Evolutionary conservation across 2,113 vertebrate genomes (phyloP), one percentile per base, ranked within the genome.

Genomic region (Hepsetus odoe): DNA sequence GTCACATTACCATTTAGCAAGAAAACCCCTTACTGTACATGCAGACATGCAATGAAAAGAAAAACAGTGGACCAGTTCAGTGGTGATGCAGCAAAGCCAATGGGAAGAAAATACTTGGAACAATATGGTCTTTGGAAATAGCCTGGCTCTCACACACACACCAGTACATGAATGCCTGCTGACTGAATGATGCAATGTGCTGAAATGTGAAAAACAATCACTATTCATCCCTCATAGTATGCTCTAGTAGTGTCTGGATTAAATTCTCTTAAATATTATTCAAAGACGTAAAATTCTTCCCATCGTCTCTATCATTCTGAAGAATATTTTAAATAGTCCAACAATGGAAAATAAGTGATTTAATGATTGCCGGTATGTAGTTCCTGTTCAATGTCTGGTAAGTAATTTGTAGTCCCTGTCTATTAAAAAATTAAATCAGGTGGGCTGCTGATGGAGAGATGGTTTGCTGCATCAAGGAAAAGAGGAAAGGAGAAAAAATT

Each of bases 161-260:
- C 74, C n/a, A n/a, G 53, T 53, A 32, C 32, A 46, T 33, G 77
- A 30, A 77, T 38, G 1, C 46, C 67, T 30, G 58, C 32, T 65
- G 32, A 67, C 32, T 55, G 74, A 68, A 33, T 83, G 82, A 83
- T 83, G 82, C 82, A 80, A 83, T 68, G n/a, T n/a, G n/a, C 74
- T 80, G 82, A 80, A 83, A 83, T 82, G 49, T 74, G 44, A 62
- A 66, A 49, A 51, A 61, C 13, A 51, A 69, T 72, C 5, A 35
- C 42, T 26, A 69, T 32, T 20, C 22, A 65, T 28, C 38, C 38
- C 28, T 67, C n/a, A 38, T 68, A 42, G 46, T 32, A 66, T 32
- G 58, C 51, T 69, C 40, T 16, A 42, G 42, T 18, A 28, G 16
- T 46, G 66, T 20, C 20, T 28, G 24, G 13, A 18, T 8, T 28